Percentiles rank a stretch among this genome's conserved stretches.
Conservation (phyloP, 35 echinoderm and acorn worm species). For the Strongylocentrotus purpuratus region DNA sequence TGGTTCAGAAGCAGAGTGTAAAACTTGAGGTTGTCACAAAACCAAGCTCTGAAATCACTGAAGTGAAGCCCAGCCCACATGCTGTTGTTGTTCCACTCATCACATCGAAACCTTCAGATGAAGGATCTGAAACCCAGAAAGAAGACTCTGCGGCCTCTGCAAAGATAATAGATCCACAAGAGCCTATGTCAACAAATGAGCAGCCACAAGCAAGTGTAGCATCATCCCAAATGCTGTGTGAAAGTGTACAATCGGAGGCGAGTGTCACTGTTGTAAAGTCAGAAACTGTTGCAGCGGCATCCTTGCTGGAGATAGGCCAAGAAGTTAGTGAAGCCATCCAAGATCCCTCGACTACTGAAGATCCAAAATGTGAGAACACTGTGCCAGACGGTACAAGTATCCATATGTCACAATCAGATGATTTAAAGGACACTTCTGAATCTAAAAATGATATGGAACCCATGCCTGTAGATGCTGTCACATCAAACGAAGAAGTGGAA, state of each 20-base stretch:
- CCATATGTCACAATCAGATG: background rate
- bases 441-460: background rate
- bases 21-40: background rate
- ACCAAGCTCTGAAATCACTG: background rate
- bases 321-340: background rate
- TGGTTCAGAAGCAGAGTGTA: background rate
- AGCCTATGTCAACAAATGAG: background rate
- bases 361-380: background rate
- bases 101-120: background rate
- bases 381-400: background rate
- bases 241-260: background rate
- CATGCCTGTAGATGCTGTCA: background rate
- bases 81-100: background rate
- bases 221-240: background rate
- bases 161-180: background rate
- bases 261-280: background rate
- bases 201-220: background rate
- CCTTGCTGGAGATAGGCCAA: background rate
- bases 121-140: background rate
- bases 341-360: background rate
- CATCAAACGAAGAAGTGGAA: background rate
- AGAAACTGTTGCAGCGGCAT: background rate
- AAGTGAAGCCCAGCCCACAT: background rate
- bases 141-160: background rate
- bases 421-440: background rate